Conservation (phyloP, 2,888 invertebrate genomes). For the Pelosia muscerda region DNA sequence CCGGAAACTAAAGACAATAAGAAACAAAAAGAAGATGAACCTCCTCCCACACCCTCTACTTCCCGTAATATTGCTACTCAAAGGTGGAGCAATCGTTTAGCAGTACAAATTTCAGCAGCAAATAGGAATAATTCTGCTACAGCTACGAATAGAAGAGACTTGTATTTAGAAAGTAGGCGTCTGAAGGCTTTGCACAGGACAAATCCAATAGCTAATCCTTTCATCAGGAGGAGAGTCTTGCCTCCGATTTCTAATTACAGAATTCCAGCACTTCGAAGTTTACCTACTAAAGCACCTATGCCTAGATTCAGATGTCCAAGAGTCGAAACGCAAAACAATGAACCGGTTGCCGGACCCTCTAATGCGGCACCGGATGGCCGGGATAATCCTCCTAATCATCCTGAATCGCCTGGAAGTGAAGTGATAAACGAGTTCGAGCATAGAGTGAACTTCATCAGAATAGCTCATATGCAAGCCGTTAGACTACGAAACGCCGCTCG, state of each 20-base stretch:
- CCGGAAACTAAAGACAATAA: conserved; percentile 37
- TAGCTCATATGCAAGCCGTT: conserved; percentile 78
- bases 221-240: conserved; percentile 66
- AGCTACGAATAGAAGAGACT: conserved; percentile 74
- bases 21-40: conserved; percentile 43
- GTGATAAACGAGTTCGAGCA: conserved; percentile 71
- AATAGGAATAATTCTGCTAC: conserved; percentile 79
- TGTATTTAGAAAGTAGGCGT: conserved; percentile 74
- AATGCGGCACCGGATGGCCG: conserved; percentile 55
- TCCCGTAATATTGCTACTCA: conserved; percentile 53
- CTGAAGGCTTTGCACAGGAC: conserved; percentile 78
- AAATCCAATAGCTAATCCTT: conserved; percentile 76
- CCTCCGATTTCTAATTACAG: conserved; percentile 75
- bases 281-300: conserved; percentile 59
- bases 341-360: conserved; percentile 74
- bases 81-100: conserved; percentile 78
- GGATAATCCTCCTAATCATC: conserved; percentile 45
- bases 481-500: conserved; percentile 76
- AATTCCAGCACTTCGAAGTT: conserved; percentile 72
- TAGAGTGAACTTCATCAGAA: conserved; percentile 75
- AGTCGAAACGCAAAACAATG: conserved; percentile 53
- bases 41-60: conserved; percentile 38
- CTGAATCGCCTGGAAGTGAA: conserved; percentile 59
- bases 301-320: conserved; percentile 50
- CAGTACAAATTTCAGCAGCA: conserved; percentile 81